Percentiles rank a stretch among this genome's conserved stretches.
phyloP scores from a whole-genome alignment of 2,888 invertebrate genomes.

The Philereme vetulata region DNA sequence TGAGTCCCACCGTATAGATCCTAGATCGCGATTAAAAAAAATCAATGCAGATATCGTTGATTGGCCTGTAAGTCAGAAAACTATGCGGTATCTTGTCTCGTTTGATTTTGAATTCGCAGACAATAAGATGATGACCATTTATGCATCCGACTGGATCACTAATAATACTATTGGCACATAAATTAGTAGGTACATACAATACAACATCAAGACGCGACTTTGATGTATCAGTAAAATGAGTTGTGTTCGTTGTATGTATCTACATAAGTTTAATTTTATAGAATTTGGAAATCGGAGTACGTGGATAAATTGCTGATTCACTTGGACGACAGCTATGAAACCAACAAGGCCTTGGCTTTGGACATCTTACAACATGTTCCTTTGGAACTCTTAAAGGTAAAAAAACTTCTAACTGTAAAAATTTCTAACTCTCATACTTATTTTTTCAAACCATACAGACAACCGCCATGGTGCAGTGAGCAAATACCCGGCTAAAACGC shows the following conservation, averaged over 20 bases:
- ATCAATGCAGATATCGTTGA: too few relatives aligned
- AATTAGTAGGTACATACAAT: background rate
- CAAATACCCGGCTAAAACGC: too few relatives aligned
- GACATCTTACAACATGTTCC: constrained; percentile 78
- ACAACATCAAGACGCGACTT: background rate
- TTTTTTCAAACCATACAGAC: too few relatives aligned
- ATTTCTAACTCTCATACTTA: too few relatives aligned
- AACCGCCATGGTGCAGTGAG: too few relatives aligned
- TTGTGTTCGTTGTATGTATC: too few relatives aligned
- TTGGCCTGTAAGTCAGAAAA: too few relatives aligned
- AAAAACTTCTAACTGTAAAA: too few relatives aligned
- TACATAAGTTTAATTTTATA: constrained; percentile 37
- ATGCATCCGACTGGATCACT: background rate
- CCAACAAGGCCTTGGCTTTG: constrained; percentile 87
- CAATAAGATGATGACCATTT: background rate
- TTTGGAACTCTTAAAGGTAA: constrained; percentile 50
- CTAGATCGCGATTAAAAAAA: too few relatives aligned
- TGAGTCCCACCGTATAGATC: too few relatives aligned
- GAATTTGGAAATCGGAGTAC: constrained; percentile 63
- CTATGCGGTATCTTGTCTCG: background rate
- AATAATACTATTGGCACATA: background rate
- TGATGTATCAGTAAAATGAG: background rate
- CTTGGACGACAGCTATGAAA: constrained; percentile 90
- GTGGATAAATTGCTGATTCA: constrained; percentile 77
- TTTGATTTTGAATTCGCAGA: background rate